Conservation (phyloP, 92 coral and sea anemone species). For the Actinostola sp. region DNA sequence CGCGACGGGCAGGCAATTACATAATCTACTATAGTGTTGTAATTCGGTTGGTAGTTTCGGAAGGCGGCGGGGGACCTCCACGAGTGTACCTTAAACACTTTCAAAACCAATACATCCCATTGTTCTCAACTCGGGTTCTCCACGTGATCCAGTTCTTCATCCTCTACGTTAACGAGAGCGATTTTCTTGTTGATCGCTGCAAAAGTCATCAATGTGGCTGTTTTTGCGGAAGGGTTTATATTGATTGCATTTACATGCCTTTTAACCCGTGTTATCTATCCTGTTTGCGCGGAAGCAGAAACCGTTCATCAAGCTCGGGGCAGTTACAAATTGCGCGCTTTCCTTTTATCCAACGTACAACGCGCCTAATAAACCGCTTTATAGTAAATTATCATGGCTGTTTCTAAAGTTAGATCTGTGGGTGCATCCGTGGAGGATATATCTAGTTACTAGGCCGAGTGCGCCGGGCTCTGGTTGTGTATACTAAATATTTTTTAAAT, state of each 20-base stretch:
- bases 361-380: slow-evolving; percentile 14
- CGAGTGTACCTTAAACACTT: slow-evolving; percentile 3
- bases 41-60: neutral
- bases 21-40: neutral
- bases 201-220: slow-evolving; percentile 5
- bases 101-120: neutral
- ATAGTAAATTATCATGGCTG: slow-evolving; percentile 18
- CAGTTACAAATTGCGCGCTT: slow-evolving; percentile 11
- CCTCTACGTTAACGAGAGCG: neutral
- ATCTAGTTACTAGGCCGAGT: neutral
- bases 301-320: slow-evolving; percentile 22
- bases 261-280: neutral
- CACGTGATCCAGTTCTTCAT: neutral
- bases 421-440: neutral
- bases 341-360: slow-evolving; percentile 1
- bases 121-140: neutral
- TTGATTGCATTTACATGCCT: slow-evolving; percentile 20
- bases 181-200: slow-evolving; percentile 4
- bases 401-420: slow-evolving; percentile 5
- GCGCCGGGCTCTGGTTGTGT: slow-evolving; percentile 1
- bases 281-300: slow-evolving; percentile 28
- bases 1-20: neutral
- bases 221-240: slow-evolving; percentile 13
- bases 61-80: slow-evolving; percentile 1
- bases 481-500: no score